Base-by-base conservation (phyloP, 2,888 invertebrate genomes). In the Pollenia angustigena region DNA sequence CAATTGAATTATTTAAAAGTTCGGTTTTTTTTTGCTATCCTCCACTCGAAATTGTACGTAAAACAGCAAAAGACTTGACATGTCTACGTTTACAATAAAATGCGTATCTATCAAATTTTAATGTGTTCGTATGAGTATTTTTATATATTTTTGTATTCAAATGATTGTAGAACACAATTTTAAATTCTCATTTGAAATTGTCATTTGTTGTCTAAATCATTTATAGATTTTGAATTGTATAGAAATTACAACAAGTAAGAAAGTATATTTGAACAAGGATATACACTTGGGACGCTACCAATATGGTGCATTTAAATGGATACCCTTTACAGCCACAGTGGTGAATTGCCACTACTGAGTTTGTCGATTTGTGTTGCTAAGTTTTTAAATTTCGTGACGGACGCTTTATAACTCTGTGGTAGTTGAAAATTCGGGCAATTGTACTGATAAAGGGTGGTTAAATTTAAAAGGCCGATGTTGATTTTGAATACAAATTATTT, bases 1-100 rank as follows among this genome's bases (percentile, higher is more conserved):
- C 64, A 56, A 66, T 66, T 84, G 66, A 79, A 84, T 85, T 74
- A 85, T 85, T 80, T 11, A 80, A 68, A 46, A 50, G 18, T 58
- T 66, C 56, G 14, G 7, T 32, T 6, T 32, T 32, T 32, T 32
- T 32, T 32, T 32, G 32, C 6, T n/a, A 40, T 14, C 14, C 42
- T 60, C 6, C 18, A 50, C 4, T 60, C 23, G 9, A 74, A 32
- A 1, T 71, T 16, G 46, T 46, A 44, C 9, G 18, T 52, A 14
- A 52, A 62, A 62, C 1, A 32, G 10, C 2, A 52, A 32, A 46
- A 44, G 23, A 12, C 23, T 23, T 69, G 60, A 16, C 60, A 71
- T 44, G 60, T 50, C 50, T 62, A 74, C 6, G 18, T 42, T 4
- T 14, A 32, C 40, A 40, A 12, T 50, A 60, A 32, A 81, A 64